phyloP scores from a whole-genome alignment of 2,113 vertebrate genomes.

The Poeciliopsis prolifica region DNA sequence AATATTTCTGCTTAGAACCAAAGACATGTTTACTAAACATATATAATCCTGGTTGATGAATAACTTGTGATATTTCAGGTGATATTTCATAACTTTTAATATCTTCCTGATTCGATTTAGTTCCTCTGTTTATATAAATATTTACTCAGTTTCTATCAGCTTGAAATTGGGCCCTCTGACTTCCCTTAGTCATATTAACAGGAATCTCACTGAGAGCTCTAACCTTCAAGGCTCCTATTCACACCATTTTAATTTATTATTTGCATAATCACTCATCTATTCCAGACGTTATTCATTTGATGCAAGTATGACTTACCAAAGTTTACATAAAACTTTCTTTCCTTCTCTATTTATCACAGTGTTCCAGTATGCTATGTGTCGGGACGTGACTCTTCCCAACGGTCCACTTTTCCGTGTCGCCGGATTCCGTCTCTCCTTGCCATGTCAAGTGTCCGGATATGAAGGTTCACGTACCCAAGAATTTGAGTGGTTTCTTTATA shows the following conservation, averaged over 20 bases:
- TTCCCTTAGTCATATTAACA: not conserved
- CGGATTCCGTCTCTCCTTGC: conserved; percentile 82
- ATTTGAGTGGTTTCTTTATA: conserved; percentile 88
- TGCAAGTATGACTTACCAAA: conserved; percentile 6
- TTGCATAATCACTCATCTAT: conserved; percentile 42
- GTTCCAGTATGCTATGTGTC: conserved; percentile 67
- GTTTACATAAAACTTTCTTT: not conserved
- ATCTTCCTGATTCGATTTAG: not conserved
- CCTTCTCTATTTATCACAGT: conserved; percentile 37
- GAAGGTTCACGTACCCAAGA: conserved; percentile 85
- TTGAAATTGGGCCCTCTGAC: not conserved
- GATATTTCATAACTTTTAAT: too few species aligned
- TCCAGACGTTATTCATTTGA: conserved; percentile 35
- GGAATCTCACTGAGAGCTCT: not conserved
- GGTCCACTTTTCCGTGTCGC: conserved; percentile 86
- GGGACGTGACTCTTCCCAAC: conserved; percentile 82
- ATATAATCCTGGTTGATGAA: not conserved
- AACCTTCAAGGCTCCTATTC: conserved; percentile 15
- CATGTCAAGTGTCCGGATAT: conserved; percentile 81
- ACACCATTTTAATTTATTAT: conserved; percentile 43
- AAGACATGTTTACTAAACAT: not conserved
- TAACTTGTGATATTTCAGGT: too few species aligned
- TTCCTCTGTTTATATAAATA: not conserved
- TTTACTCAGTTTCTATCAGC: not conserved
- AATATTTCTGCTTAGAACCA: conserved; percentile 20